These are phyloP conservation scores for Zonitis immaculata DNA, from an alignment of 2,888 invertebrate genomes.

Conservation along the genomic window DNA sequence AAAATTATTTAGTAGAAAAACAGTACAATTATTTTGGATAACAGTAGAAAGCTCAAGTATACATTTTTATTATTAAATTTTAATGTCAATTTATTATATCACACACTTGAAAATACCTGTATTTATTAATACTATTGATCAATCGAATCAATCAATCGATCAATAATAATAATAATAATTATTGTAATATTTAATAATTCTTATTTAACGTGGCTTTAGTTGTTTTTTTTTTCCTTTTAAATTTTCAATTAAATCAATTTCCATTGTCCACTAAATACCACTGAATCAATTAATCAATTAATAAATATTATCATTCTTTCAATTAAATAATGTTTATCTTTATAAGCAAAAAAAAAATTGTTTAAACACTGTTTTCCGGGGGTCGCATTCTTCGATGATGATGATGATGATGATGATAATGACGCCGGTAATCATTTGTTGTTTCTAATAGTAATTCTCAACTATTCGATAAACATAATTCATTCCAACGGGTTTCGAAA, in stretches of 20 bases:
- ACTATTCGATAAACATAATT: slow-evolving; percentile 54
- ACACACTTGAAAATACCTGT: slow-evolving; percentile 44
- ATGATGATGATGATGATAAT: slow-evolving; percentile 18
- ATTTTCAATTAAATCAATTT: too few relatives aligned
- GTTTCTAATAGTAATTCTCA: slow-evolving; percentile 43
- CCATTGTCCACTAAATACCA: not conserved
- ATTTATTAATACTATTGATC: slow-evolving; percentile 23
- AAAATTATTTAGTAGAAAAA: slow-evolving; percentile 22
- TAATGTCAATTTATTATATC: slow-evolving; percentile 36
- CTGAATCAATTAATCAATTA: not conserved
- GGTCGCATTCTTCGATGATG: slow-evolving; percentile 22
- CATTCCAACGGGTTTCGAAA: slow-evolving; percentile 87
- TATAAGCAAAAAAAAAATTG: too few relatives aligned
- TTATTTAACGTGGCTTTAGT: not conserved
- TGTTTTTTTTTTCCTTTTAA: not conserved
- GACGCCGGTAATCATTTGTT: slow-evolving; percentile 19
- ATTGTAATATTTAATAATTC: too few relatives aligned
- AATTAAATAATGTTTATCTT: too few relatives aligned
- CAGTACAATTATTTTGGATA: slow-evolving; percentile 36
- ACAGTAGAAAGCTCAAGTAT: slow-evolving; percentile 40
- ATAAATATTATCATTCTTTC: too few relatives aligned
- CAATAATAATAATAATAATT: slow-evolving; percentile 4
- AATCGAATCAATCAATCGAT: too few relatives aligned
- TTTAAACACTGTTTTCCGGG: slow-evolving; percentile 25
- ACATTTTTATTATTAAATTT: slow-evolving; percentile 23